phyloP scores from a whole-genome alignment of 2,888 invertebrate species.

The Cheilosia soror region DNA sequence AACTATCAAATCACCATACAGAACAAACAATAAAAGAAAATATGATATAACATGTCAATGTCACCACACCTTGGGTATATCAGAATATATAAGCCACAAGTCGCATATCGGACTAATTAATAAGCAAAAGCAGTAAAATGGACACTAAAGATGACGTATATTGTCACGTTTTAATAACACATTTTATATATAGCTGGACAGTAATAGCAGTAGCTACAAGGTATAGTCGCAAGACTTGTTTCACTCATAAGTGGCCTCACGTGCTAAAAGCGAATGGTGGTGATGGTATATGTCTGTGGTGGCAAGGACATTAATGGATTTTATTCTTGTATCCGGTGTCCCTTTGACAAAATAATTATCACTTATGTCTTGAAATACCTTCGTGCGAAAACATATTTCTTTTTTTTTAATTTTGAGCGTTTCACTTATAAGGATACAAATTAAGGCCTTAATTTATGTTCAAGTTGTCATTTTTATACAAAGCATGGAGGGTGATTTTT shows the following conservation, averaged over 20 bases:
- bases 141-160: constrained; percentile 69
- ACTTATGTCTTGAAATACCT: constrained; percentile 34
- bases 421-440: neutral
- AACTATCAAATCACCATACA: neutral
- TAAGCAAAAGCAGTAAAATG: constrained; percentile 51
- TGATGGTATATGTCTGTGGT: constrained; percentile 1
- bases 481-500: constrained; percentile 17
- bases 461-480: constrained; percentile 3
- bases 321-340: constrained; percentile 25
- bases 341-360: constrained; percentile 64
- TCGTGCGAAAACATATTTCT: constrained; percentile 36
- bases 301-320: constrained; percentile 64
- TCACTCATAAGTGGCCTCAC: constrained; percentile 58
- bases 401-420: constrained; percentile 1
- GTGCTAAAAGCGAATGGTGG: constrained; percentile 47
- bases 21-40: constrained; percentile 31
- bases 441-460: constrained; percentile 28
- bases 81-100: constrained; percentile 30
- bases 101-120: constrained; percentile 61
- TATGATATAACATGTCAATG: constrained; percentile 35
- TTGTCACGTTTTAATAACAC: constrained; percentile 68
- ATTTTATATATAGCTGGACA: constrained; percentile 59
- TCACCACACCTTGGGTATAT: constrained; percentile 52
- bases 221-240: constrained; percentile 39
- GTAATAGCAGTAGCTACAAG: constrained; percentile 1